phyloP scores from a whole-genome alignment of 2,113 vertebrate species.

The Marcusenius ussheri region DNA sequence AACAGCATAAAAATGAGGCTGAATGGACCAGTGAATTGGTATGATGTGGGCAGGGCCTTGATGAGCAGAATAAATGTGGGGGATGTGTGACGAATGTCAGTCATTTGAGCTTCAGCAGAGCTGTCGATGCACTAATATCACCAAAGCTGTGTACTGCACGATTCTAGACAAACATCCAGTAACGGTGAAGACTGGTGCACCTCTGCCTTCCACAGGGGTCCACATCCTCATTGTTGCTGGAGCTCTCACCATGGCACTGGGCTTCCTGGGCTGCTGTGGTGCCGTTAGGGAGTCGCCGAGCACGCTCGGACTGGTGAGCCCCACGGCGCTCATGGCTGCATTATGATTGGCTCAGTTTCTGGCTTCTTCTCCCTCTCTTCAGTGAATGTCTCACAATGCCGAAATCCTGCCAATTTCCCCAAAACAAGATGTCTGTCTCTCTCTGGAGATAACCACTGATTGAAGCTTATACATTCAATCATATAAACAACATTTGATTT shows the following conservation, averaged over 20 bases:
- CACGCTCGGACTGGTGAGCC: constrained; percentile 90
- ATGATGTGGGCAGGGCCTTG: background rate
- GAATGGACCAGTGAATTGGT: background rate
- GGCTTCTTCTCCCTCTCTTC: background rate
- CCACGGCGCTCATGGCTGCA: background rate
- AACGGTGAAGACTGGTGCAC: background rate
- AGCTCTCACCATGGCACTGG: constrained; percentile 89
- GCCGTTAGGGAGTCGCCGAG: constrained; percentile 86
- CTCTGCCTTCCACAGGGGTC: constrained; percentile 59
- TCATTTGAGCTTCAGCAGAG: background rate
- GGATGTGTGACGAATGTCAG: background rate
- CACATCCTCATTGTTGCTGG: constrained; percentile 88
- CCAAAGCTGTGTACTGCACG: background rate
- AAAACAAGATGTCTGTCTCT: background rate
- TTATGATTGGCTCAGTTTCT: background rate
- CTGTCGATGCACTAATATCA: background rate
- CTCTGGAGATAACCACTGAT: background rate
- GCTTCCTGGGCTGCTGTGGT: constrained; percentile 92
- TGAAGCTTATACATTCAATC: background rate
- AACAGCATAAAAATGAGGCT: background rate
- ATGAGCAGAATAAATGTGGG: background rate
- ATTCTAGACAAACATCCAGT: background rate
- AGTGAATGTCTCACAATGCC: background rate
- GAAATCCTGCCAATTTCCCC: background rate
- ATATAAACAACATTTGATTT: background rate